Evolutionary conservation across 2,888 invertebrate species (phyloP), one percentile per base, ranked within the genome.

Genomic region (Heliconius aoede): DNA sequence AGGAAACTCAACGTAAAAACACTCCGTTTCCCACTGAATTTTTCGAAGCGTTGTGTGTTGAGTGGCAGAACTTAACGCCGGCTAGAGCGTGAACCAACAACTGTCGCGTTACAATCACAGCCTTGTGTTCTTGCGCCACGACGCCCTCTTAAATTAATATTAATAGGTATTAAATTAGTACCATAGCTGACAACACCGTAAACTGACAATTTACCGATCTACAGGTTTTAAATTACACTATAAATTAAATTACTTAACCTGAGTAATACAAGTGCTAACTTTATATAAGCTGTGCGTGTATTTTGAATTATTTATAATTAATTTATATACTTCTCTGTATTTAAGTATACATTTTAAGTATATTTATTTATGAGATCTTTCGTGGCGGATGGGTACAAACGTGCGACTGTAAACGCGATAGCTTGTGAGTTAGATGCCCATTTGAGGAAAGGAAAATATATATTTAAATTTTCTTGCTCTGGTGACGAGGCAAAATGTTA

Each of bases 201-300:
- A 79, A 74, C 67, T 40, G 76, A 74, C 62, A 55, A 36, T 72
- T 61, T 78, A 74, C 64, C 72, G 68, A 78, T 78, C 74, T 76
- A 79, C 76, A 74, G 68, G 74, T 74, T 68, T 72, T 64, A 72
- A 76, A 74, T 79, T 74, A 55, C 76, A 65, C 5, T 30, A 26
- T 72, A 0, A 24, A 30, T 76, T 74, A 65, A 78, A 72, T 74
- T 71, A 78, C 74, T 68, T 36, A 9, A 26, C 55, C 55, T 62
- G 62, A 62, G 21, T 62, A 60, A 28, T 72, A 68, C 64, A 79
- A 60, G 77, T 79, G 72, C 18, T 40, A 67, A 65, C 24, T 26
- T 65, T 55, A 55, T 51, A 55, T 21, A 30, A 30, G 9, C 28
- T 46, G 5, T 26, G 15, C 7, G 15, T 67, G 40, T 67, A n/a